Percentiles rank a stretch among this genome's conserved stretches.
Conservation (phyloP, 2,797 vertebrate genomes). For the Sebastes jordani region DNA sequence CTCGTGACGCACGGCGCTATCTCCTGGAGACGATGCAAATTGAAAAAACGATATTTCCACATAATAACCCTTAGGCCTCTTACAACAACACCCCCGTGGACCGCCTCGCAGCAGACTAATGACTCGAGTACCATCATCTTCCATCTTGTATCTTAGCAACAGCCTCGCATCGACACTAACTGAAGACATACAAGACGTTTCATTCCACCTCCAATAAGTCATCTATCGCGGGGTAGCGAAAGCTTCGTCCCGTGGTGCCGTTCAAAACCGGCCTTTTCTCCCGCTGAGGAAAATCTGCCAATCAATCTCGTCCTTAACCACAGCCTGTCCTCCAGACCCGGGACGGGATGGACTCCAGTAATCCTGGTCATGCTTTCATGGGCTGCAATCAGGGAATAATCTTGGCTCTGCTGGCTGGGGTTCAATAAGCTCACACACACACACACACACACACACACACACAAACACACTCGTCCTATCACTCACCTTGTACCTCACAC, state of each 20-base stretch:
- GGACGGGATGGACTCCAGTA: constrained; percentile 1
- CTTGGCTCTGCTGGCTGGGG: constrained; percentile 41
- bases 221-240: neutral
- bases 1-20: constrained; percentile 29
- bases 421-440: constrained; percentile 21
- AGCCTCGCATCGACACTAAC: constrained; percentile 19
- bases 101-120: constrained; percentile 42
- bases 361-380: constrained; percentile 48
- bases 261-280: neutral
- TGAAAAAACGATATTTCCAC: constrained; percentile 68
- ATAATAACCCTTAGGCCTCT: constrained; percentile 53
- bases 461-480: constrained; percentile 4
- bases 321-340: constrained; percentile 10
- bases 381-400: constrained; percentile 63
- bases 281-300: constrained; percentile 21
- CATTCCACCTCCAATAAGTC: constrained; percentile 20
- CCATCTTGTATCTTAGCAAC: constrained; percentile 73
- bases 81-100: constrained; percentile 40
- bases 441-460: constrained; percentile 15
- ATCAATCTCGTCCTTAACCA: constrained; percentile 45
- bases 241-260: neutral
- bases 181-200: constrained; percentile 6
- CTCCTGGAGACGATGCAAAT: constrained; percentile 54
- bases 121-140: constrained; percentile 43
- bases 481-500: constrained; percentile 50